Conservation (phyloP, 2,113 vertebrate species). For the Ciconia maguari region DNA sequence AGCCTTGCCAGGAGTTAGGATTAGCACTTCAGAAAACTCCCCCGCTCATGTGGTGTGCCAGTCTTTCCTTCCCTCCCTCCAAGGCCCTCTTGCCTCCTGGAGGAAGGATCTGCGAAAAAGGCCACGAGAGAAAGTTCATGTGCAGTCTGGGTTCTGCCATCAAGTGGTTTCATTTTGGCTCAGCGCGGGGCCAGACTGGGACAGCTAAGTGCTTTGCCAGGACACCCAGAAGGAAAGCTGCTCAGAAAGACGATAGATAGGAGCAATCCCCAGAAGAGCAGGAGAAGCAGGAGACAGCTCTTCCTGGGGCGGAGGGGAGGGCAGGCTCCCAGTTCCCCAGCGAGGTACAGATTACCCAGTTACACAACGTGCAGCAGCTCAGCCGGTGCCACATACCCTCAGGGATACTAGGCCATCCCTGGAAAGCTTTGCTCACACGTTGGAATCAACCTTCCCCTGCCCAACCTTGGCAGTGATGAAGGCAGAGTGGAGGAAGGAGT, state of each 20-base stretch:
- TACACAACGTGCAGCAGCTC: background rate
- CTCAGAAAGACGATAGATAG: background rate
- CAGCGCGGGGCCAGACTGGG: no score
- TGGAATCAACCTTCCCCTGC: no score
- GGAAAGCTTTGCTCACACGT: background rate
- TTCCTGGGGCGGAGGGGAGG: background rate
- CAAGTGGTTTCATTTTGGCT: background rate
- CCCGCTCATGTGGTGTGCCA: background rate
- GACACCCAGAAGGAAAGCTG: no score
- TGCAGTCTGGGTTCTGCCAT: background rate
- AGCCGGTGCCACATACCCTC: background rate
- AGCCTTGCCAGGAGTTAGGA: background rate
- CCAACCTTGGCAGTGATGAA: background rate
- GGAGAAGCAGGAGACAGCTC: background rate
- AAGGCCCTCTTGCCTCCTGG: background rate
- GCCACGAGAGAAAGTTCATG: rapidly evolving
- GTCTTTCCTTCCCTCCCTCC: background rate
- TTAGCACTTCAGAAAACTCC: no score
- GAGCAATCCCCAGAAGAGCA: background rate
- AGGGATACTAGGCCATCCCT: background rate
- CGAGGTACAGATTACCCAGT: background rate
- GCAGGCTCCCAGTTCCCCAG: background rate
- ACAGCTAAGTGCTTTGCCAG: background rate
- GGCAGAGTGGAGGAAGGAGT: background rate
- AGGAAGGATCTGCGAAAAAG: background rate